Conservation (phyloP, 2,888 invertebrate species). For the Drosophila prolongata region DNA sequence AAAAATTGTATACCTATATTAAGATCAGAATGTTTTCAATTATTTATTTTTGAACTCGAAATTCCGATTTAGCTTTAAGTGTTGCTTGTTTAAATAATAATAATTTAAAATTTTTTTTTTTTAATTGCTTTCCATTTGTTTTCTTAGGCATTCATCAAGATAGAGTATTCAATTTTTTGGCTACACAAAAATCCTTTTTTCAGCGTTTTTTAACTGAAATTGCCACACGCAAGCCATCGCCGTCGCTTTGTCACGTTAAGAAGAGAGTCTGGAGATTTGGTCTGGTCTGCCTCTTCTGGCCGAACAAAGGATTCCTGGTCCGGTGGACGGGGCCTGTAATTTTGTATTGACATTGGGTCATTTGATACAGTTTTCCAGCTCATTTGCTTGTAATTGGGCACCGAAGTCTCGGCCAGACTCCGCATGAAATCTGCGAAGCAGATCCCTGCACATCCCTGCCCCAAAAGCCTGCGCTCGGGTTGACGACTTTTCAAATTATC, state of each 20-base stretch:
- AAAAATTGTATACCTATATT: too few relatives aligned
- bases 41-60: too few relatives aligned
- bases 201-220: conserved; percentile 81
- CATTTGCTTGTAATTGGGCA: conserved; percentile 85
- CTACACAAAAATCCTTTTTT: neutral
- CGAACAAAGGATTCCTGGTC: conserved; percentile 55
- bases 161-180: conserved; percentile 47
- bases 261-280: conserved; percentile 49
- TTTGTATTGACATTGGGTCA: conserved; percentile 82
- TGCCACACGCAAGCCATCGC: conserved; percentile 85
- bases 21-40: too few relatives aligned
- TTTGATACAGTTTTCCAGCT: conserved; percentile 85
- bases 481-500: conserved; percentile 80
- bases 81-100: too few relatives aligned
- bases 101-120: too few relatives aligned
- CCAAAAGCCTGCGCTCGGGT: conserved; percentile 63
- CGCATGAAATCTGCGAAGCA: conserved; percentile 50
- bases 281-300: conserved; percentile 28
- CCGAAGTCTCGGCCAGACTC: conserved; percentile 74
- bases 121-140: too few relatives aligned
- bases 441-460: conserved; percentile 15
- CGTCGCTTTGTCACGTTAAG: conserved; percentile 83
- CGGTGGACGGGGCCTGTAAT: conserved; percentile 61
- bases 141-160: neutral
- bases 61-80: too few relatives aligned